Evolutionary conservation across 2,113 vertebrate species (phyloP).

Genomic region (Muntiacus muntjak): DNA sequence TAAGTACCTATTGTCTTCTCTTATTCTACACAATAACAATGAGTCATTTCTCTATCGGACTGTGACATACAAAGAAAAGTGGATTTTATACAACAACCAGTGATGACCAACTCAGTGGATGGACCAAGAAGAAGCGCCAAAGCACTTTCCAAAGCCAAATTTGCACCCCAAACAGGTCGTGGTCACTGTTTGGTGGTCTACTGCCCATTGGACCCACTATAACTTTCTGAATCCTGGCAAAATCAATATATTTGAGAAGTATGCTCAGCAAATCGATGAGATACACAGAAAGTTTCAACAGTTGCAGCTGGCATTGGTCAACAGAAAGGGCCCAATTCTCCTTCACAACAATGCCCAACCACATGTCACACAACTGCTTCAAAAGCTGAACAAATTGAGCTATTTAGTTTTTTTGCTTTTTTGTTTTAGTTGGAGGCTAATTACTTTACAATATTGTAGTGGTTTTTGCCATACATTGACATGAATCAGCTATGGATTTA

Average conservation of each 20-base stretch:
- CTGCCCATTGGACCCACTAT: neutral
- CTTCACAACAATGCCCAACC: accelerated
- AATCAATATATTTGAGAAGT: neutral
- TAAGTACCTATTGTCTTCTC: neutral
- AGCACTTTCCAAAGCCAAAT: neutral
- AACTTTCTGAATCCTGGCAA: neutral
- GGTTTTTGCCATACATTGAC: too few relatives aligned
- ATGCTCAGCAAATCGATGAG: neutral
- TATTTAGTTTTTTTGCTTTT: neutral
- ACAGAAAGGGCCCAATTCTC: neutral
- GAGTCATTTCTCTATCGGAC: neutral
- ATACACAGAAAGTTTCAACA: neutral
- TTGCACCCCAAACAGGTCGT: neutral
- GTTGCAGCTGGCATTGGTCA: neutral
- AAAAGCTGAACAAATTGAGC: neutral
- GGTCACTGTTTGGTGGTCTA: neutral
- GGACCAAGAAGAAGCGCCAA: neutral
- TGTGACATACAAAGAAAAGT: neutral
- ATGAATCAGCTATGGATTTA: too few relatives aligned
- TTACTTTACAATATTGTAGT: too few relatives aligned
- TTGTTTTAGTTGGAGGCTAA: too few relatives aligned
- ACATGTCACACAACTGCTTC: neutral
- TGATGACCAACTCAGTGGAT: neutral
- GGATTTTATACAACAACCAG: neutral
- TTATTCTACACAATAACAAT: neutral